These are phyloP conservation scores for Gambusia holbrooki DNA, from an alignment of 2,113 vertebrate species.

Conservation along the genomic window DNA sequence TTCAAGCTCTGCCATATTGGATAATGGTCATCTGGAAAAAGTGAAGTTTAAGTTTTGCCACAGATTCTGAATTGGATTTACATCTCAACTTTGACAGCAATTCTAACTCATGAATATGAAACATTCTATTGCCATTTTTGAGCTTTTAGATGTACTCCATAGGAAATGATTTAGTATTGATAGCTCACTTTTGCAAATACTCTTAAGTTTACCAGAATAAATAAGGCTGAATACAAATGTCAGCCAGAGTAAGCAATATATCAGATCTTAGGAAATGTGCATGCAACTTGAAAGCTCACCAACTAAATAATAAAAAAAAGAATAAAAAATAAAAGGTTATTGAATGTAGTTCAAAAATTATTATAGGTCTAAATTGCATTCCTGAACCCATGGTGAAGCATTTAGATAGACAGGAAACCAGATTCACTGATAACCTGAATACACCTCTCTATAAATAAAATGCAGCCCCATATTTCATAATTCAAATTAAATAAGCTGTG, in stretches of 20 bases:
- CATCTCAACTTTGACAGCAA: not conserved
- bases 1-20: too few species aligned
- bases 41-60: not conserved
- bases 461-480: not conserved
- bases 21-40: not conserved
- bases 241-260: too few species aligned
- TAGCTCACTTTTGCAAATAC: not conserved
- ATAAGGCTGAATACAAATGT: not conserved
- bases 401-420: too few species aligned
- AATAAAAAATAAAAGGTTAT: too few species aligned
- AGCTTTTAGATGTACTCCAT: not conserved
- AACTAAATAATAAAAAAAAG: too few species aligned
- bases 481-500: not conserved
- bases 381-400: too few species aligned
- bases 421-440: too few species aligned
- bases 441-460: not conserved
- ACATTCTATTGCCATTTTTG: not conserved
- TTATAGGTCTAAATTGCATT: too few species aligned
- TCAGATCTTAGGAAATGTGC: too few species aligned
- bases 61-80: not conserved
- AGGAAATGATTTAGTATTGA: too few species aligned
- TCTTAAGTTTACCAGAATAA: not conserved
- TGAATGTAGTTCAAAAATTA: too few species aligned
- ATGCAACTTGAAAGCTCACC: too few species aligned
- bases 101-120: not conserved